A percentile compares a stretch with the other conserved stretches of the same genome.
Evolutionary conservation across 2,113 vertebrate species (phyloP).

Genomic region (Zosterops borbonicus): DNA sequence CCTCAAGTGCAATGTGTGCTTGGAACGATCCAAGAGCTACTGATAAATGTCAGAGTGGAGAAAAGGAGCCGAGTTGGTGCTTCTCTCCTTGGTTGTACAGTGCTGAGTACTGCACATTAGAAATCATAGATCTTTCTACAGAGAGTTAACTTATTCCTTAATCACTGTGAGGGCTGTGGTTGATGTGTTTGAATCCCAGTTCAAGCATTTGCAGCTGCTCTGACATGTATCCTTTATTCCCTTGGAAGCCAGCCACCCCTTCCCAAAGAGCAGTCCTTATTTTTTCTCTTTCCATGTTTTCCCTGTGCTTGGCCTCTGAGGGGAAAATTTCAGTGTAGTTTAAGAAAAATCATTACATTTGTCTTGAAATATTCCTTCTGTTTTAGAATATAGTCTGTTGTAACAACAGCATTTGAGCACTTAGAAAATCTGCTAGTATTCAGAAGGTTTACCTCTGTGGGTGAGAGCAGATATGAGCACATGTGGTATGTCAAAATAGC

Average conservation of each 20-base stretch:
- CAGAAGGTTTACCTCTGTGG: background rate
- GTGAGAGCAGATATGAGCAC: fast-evolving
- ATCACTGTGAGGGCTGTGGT: background rate
- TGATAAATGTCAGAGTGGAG: background rate
- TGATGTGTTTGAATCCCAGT: slow-evolving; percentile 3
- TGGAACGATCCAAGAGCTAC: background rate
- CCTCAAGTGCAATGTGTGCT: background rate
- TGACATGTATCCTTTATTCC: slow-evolving; percentile 28
- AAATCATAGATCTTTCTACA: slow-evolving; percentile 34
- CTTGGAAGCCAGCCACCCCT: slow-evolving; percentile 15
- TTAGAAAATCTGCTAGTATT: background rate
- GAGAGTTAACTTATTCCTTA: slow-evolving; percentile 41
- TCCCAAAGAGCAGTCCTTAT: background rate
- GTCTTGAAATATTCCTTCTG: background rate
- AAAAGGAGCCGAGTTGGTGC: background rate
- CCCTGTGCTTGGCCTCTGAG: background rate
- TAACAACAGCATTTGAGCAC: background rate
- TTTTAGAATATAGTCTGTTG: background rate
- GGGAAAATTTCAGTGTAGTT: background rate
- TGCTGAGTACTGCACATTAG: background rate
- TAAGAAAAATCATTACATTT: background rate
- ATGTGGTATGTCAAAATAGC: background rate
- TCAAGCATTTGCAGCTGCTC: slow-evolving; percentile 51
- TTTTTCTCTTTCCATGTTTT: background rate
- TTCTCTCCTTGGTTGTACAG: background rate